Percentiles rank a stretch among this genome's conserved stretches.
Evolutionary conservation across 2,113 vertebrate species (phyloP).

Genomic region (Lates calcarifer): DNA sequence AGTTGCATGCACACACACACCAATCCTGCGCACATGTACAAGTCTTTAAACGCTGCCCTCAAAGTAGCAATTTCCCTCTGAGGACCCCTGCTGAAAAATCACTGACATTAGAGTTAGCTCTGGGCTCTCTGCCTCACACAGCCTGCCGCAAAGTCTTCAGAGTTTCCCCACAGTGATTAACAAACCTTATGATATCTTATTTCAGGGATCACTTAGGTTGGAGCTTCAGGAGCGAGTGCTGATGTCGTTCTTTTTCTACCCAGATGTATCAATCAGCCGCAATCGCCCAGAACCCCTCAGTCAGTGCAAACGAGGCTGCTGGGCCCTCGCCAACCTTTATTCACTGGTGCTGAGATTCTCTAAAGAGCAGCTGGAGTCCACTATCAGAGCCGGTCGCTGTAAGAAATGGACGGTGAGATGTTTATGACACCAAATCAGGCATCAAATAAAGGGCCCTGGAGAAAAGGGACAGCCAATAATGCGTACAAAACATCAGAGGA

Average conservation of each 20-base stretch:
- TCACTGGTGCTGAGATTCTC: slow-evolving; percentile 21
- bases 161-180: slow-evolving; percentile 47
- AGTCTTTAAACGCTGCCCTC: slow-evolving; percentile 49
- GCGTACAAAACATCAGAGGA: slow-evolving; percentile 36
- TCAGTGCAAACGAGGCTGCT: slow-evolving; percentile 53
- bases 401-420: neutral
- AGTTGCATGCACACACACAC: neutral
- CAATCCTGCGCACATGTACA: slow-evolving; percentile 15
- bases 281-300: slow-evolving; percentile 26
- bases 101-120: slow-evolving; percentile 26
- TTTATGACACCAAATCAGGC: slow-evolving; percentile 57
- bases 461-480: slow-evolving; percentile 44
- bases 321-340: slow-evolving; percentile 43
- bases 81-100: slow-evolving; percentile 45
- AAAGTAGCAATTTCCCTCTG: slow-evolving; percentile 54
- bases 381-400: neutral
- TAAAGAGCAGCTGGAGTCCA: slow-evolving; percentile 4
- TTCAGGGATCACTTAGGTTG: slow-evolving; percentile 43
- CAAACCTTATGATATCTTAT: slow-evolving; percentile 47
- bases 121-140: slow-evolving; percentile 12
- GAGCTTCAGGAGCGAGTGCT: slow-evolving; percentile 35
- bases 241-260: slow-evolving; percentile 34
- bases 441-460: slow-evolving; percentile 33
- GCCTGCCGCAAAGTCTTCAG: neutral
- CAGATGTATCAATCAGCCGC: slow-evolving; percentile 54